phyloP scores from a whole-genome alignment of 2,797 vertebrate species.

The Monodelphis domestica region DNA sequence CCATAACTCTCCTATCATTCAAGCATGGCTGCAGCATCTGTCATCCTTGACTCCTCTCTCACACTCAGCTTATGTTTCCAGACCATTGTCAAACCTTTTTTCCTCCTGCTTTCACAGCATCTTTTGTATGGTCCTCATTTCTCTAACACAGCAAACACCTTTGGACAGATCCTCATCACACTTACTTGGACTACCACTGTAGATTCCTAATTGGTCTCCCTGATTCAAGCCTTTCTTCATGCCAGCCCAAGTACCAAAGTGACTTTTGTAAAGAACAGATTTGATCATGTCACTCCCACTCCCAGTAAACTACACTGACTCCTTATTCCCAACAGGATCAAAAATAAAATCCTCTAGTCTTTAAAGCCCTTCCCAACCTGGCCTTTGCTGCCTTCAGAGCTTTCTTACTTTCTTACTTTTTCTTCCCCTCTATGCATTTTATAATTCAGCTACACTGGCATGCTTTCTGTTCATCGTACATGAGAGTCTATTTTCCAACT shows the following conservation, averaged over 20 bases:
- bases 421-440: background rate
- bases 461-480: background rate
- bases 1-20: background rate
- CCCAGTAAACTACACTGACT: fast-evolving
- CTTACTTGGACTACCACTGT: background rate
- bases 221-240: background rate
- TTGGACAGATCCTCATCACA: background rate
- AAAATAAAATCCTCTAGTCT: background rate
- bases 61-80: background rate
- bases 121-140: background rate
- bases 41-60: background rate
- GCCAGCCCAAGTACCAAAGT: background rate
- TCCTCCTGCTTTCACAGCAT: background rate
- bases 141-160: background rate
- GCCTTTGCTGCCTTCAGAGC: background rate
- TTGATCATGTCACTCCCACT: no score
- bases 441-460: background rate
- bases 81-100: background rate
- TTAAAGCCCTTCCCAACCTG: background rate
- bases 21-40: background rate
- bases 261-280: background rate
- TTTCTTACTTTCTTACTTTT: background rate
- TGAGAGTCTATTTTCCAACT: background rate
- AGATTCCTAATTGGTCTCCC: background rate
- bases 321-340: background rate